These are phyloP conservation scores for Odontomyia ornata DNA, from an alignment of 2,888 invertebrate species.

Conservation along the genomic window DNA sequence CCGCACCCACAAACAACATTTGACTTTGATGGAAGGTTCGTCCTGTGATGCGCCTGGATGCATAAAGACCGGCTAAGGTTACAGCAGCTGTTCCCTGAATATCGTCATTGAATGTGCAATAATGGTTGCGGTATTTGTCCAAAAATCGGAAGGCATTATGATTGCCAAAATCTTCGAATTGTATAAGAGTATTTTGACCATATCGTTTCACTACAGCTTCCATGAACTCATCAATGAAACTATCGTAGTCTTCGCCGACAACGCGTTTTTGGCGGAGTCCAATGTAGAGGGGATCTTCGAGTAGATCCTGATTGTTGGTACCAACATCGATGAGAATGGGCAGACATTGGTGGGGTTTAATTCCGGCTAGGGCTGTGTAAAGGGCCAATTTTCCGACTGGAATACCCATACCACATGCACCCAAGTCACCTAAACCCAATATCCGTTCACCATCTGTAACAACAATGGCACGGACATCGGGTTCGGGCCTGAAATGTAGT, in stretches of 20 bases:
- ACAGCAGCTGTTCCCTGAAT: constrained; percentile 98
- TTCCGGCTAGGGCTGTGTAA: constrained; percentile 96
- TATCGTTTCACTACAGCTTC: constrained; percentile 86
- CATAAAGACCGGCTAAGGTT: constrained; percentile 86
- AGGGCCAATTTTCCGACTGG: constrained; percentile 96
- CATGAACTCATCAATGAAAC: constrained; percentile 98
- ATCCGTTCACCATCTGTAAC: constrained; percentile 98
- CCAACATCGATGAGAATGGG: constrained; percentile 95
- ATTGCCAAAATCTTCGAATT: constrained; percentile 98
- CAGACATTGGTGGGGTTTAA: constrained; percentile 93
- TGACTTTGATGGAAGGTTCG: constrained; percentile 85
- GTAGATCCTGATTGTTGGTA: constrained; percentile 87
- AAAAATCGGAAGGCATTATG: constrained; percentile 95
- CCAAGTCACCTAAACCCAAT: constrained; percentile 94
- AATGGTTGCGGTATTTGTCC: constrained; percentile 87
- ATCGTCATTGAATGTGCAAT: constrained; percentile 99
- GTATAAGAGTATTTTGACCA: constrained; percentile 83
- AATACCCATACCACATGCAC: constrained; percentile 96
- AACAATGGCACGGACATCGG: constrained; percentile 84
- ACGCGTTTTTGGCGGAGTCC: constrained; percentile 88
- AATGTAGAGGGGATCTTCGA: constrained; percentile 94
- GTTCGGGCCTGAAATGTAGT: constrained; percentile 74
- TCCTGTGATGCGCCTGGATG: constrained; percentile 64
- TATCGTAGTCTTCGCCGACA: constrained; percentile 87
- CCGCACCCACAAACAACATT: constrained; percentile 90